These are phyloP conservation scores for Plecturocebus donacophilus DNA, from an alignment of 2,113 vertebrate species.

Conservation along the genomic window DNA sequence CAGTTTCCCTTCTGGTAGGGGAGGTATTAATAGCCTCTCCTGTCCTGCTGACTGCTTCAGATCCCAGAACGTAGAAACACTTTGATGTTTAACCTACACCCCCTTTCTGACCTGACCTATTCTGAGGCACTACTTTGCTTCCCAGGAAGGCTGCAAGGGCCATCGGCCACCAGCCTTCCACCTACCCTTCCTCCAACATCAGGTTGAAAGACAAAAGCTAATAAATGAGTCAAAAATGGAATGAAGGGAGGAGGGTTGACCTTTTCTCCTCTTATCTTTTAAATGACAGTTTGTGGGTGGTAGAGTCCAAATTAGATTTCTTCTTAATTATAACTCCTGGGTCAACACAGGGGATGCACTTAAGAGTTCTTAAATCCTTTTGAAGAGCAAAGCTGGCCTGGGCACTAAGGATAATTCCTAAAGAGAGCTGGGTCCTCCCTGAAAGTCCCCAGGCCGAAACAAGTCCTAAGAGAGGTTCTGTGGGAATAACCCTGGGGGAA, in stretches of 20 bases:
- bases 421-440: neutral
- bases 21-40: neutral
- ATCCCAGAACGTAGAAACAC: neutral
- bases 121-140: neutral
- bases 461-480: neutral
- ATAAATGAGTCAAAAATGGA: neutral
- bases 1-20: neutral
- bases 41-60: neutral
- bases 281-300: neutral
- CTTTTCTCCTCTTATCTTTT: neutral
- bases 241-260: neutral
- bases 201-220: neutral
- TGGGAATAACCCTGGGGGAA: neutral
- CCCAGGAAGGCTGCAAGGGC: neutral
- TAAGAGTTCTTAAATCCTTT: neutral
- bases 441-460: neutral
- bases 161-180: neutral
- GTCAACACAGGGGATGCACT: neutral
- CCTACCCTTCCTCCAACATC: neutral
- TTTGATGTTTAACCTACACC: neutral
- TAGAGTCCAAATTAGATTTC: neutral
- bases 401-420: neutral
- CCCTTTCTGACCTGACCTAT: neutral
- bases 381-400: neutral
- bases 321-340: neutral